phyloP scores from a whole-genome alignment of 2,797 vertebrate genomes.

The Garrulus glandarius region DNA sequence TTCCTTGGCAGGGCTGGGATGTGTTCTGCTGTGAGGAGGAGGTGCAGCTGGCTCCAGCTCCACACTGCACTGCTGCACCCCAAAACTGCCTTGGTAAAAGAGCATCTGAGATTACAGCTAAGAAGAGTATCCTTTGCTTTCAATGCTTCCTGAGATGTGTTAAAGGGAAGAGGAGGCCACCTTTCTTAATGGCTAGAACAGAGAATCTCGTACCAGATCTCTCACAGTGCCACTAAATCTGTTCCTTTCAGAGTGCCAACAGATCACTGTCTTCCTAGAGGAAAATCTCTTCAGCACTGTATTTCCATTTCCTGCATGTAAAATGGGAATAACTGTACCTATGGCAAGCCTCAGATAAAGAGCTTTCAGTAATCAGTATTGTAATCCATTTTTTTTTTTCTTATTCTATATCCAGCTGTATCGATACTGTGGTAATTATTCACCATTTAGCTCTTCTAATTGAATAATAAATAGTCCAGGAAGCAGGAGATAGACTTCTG shows the following conservation, averaged over 20 bases:
- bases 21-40: background rate
- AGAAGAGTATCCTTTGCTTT: background rate
- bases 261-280: background rate
- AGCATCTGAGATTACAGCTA: background rate
- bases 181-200: background rate
- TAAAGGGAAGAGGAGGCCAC: background rate
- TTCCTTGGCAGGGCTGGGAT: background rate
- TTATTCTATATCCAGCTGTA: slow-evolving; percentile 7
- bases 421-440: slow-evolving; percentile 3
- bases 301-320: background rate
- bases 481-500: background rate
- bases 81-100: background rate
- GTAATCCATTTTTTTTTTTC: background rate
- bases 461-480: slow-evolving; percentile 23
- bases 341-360: background rate
- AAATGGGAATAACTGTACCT: background rate
- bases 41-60: background rate
- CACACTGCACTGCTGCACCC: background rate
- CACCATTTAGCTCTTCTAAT: slow-evolving; percentile 14
- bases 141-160: background rate
- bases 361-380: background rate
- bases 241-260: background rate
- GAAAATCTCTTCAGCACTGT: background rate
- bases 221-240: background rate
- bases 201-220: background rate